phyloP scores from a whole-genome alignment of 92 coral and sea anemone genomes.

The Galaxea fascicularis region DNA sequence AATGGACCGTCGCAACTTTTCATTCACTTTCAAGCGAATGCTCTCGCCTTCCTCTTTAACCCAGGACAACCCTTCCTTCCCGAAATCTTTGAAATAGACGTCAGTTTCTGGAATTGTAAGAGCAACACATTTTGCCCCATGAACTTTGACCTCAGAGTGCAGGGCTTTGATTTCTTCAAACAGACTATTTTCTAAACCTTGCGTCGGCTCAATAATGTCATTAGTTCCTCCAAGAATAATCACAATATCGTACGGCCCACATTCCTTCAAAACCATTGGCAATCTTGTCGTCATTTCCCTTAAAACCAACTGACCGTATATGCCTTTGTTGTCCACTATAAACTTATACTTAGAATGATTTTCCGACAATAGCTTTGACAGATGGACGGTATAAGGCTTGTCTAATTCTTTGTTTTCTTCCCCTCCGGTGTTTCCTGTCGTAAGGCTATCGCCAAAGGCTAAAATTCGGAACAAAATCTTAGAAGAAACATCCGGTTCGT shows the following conservation, averaged over 20 bases:
- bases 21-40: slow-evolving; percentile 71
- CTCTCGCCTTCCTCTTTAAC: slow-evolving; percentile 79
- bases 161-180: slow-evolving; percentile 59
- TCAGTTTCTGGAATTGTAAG: slow-evolving; percentile 87
- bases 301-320: slow-evolving; percentile 74
- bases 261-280: slow-evolving; percentile 47
- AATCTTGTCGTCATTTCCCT: slow-evolving; percentile 72
- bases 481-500: neutral
- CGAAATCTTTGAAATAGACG: slow-evolving; percentile 65
- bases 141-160: slow-evolving; percentile 50
- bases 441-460: slow-evolving; percentile 90
- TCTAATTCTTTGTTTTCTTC: slow-evolving; percentile 40
- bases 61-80: slow-evolving; percentile 65
- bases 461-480: slow-evolving; percentile 35
- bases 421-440: slow-evolving; percentile 70
- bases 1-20: slow-evolving; percentile 60
- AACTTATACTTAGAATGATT: slow-evolving; percentile 33
- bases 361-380: slow-evolving; percentile 55
- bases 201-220: slow-evolving; percentile 66
- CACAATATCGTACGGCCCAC: slow-evolving; percentile 71
- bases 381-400: slow-evolving; percentile 72
- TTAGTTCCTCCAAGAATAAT: slow-evolving; percentile 88
- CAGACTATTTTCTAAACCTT: slow-evolving; percentile 68
- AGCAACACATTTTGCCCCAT: slow-evolving; percentile 66
- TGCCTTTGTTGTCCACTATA: slow-evolving; percentile 73